phyloP scores from a whole-genome alignment of 2,888 invertebrate genomes.

The Barypeithes pellucidus region DNA sequence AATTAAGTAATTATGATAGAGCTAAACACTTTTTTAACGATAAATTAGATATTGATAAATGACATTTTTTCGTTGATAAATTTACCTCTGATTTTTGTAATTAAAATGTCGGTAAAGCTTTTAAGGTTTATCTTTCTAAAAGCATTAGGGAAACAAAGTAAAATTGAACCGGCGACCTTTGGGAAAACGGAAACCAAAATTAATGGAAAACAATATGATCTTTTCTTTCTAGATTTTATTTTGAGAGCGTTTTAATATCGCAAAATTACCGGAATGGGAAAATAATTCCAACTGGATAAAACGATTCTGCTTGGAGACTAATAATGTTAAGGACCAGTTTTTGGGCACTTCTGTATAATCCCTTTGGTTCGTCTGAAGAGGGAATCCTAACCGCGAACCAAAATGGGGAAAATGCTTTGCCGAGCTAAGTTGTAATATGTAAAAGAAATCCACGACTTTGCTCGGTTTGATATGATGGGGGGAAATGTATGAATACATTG shows the following conservation, averaged over 20 bases:
- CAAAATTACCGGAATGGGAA: neutral
- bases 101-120: slow-evolving; percentile 5
- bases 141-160: slow-evolving; percentile 1
- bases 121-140: neutral
- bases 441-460: too few species aligned
- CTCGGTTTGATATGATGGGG: too few species aligned
- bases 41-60: neutral
- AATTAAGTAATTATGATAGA: too few species aligned
- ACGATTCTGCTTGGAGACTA: too few species aligned
- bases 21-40: too few species aligned
- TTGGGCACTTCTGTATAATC: too few species aligned
- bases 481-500: too few species aligned
- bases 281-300: neutral
- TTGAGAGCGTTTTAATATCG: neutral
- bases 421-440: too few species aligned
- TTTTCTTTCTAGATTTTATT: neutral
- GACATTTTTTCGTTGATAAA: neutral
- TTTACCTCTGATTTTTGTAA: neutral
- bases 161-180: slow-evolving; percentile 1
- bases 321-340: too few species aligned
- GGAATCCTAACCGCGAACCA: too few species aligned
- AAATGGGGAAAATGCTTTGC: too few species aligned
- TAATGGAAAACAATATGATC: slow-evolving; percentile 2
- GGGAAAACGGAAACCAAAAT: slow-evolving; percentile 2
- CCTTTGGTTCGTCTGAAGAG: too few species aligned